Evolutionary conservation across 2,888 invertebrate genomes (phyloP).

Genomic region (Acanthacorydalis orientalis): DNA sequence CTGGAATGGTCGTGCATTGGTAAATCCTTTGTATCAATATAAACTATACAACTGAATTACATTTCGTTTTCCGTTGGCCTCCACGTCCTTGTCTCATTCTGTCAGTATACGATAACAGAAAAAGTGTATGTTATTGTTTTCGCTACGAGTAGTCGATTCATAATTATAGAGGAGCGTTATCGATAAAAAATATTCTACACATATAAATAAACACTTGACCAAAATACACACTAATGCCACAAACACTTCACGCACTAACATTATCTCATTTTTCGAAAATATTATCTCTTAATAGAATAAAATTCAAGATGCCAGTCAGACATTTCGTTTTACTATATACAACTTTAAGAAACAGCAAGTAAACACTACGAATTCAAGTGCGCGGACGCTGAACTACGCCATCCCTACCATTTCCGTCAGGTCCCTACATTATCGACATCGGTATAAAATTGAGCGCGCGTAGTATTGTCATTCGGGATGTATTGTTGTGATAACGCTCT

Average conservation of each 20-base stretch:
- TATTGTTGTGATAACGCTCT: neutral
- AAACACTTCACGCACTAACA: conserved; percentile 15
- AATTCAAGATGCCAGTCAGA: conserved; percentile 14
- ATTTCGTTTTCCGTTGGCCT: conserved; percentile 35
- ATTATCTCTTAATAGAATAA: conserved; percentile 10
- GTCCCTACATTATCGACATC: conserved; percentile 14
- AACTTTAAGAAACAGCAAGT: conserved; percentile 29
- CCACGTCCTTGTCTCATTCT: conserved; percentile 37
- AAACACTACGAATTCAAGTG: conserved; percentile 31
- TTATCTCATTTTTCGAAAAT: conserved; percentile 15
- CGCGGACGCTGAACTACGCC: conserved; percentile 1
- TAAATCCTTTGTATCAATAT: too few relatives aligned
- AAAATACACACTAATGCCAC: conserved; percentile 15
- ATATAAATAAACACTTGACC: conserved; percentile 14
- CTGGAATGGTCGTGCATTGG: neutral
- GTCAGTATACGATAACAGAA: conserved; percentile 22
- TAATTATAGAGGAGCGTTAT: neutral
- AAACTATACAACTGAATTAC: conserved; percentile 20
- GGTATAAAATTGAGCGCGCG: conserved; percentile 12
- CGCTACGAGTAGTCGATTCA: conserved; percentile 13
- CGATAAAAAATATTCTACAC: conserved; percentile 13
- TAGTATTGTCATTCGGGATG: neutral
- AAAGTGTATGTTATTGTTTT: conserved; percentile 22
- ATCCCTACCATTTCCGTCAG: conserved; percentile 5
- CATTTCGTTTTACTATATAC: conserved; percentile 20